Percentiles rank a stretch among this genome's conserved stretches.
Conservation (phyloP, 2,888 invertebrate species). For the Caenorhabditis angaria region DNA sequence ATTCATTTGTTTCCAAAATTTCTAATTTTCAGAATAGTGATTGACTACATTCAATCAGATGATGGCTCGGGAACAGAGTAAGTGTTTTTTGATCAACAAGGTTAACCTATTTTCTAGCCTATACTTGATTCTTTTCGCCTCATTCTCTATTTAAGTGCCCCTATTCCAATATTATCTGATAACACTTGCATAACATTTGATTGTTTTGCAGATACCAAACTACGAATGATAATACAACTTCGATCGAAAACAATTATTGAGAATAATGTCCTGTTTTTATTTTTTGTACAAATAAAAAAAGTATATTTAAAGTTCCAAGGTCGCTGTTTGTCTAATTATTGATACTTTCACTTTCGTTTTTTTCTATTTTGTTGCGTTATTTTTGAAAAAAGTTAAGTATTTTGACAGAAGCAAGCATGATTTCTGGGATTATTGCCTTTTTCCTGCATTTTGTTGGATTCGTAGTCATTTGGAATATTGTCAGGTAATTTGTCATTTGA, state of each 20-base stretch:
- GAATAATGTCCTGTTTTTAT: neutral
- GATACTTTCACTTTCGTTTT: neutral
- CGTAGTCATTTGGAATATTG: neutral
- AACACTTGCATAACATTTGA: neutral
- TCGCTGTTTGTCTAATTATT: neutral
- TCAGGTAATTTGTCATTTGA: too few species aligned
- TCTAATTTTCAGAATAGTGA: neutral
- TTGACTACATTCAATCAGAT: neutral
- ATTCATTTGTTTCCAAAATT: neutral
- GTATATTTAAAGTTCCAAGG: constrained; percentile 1
- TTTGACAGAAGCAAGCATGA: neutral
- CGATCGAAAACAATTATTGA: neutral
- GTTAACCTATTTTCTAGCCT: neutral
- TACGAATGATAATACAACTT: neutral
- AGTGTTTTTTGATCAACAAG: too few species aligned
- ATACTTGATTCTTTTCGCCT: neutral
- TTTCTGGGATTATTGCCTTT: neutral
- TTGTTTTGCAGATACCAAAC: neutral
- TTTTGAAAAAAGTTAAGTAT: neutral
- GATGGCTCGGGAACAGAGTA: neutral
- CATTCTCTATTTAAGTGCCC: too few species aligned
- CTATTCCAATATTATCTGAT: too few species aligned
- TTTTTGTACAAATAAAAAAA: neutral
- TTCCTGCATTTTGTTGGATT: neutral
- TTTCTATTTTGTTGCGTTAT: neutral